phyloP scores from a whole-genome alignment of 2,113 vertebrate genomes.

The Alexandromys fortis region DNA sequence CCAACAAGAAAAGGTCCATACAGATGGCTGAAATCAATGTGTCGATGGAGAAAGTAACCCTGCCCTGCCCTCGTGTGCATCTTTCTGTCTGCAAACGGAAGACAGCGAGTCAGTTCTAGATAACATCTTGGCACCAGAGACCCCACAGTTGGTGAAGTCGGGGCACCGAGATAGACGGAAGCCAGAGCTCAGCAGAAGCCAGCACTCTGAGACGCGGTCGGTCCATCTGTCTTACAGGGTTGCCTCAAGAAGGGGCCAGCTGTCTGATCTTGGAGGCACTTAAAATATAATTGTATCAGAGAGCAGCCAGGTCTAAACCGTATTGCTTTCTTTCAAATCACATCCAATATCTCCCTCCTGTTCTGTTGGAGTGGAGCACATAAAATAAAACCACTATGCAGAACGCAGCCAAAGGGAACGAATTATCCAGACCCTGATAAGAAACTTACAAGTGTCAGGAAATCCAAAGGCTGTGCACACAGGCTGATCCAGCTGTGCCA shows the following conservation, averaged over 20 bases:
- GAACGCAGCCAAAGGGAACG: background rate
- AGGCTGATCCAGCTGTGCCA: fast-evolving
- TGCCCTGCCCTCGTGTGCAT: background rate
- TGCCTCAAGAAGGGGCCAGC: conserved; percentile 57
- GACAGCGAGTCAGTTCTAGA: background rate
- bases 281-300: background rate
- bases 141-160: background rate
- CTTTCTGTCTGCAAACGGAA: background rate
- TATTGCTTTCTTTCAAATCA: conserved; percentile 16
- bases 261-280: conserved; percentile 31
- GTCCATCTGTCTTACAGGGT: conserved; percentile 48
- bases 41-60: background rate
- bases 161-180: background rate
- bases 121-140: background rate
- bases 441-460: background rate
- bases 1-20: background rate
- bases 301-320: background rate
- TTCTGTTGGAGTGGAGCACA: background rate
- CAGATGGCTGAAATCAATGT: background rate
- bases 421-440: background rate
- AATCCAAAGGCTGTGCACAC: background rate
- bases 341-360: background rate
- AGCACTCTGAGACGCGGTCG: background rate
- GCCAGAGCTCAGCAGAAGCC: background rate
- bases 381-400: background rate